Evolutionary conservation across 64 coral and sea anemone species (phyloP).

Genomic region (Dendrophyllia cribrosa): DNA sequence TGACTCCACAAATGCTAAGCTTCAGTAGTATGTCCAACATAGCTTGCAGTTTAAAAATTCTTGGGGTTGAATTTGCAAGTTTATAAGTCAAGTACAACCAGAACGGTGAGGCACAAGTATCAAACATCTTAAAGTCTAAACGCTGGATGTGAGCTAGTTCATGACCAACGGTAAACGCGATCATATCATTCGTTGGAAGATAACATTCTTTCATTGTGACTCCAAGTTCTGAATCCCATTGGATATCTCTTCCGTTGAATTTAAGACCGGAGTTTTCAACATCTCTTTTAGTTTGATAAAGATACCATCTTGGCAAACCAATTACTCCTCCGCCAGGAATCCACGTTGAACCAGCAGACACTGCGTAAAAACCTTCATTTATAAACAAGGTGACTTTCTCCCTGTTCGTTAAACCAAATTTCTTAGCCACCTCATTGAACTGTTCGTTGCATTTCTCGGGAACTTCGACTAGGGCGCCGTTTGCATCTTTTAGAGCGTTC

Average conservation of each 20-base stretch:
- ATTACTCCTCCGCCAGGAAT: slow-evolving; percentile 87
- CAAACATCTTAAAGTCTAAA: slow-evolving; percentile 51
- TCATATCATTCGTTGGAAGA: slow-evolving; percentile 76
- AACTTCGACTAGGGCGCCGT: neutral
- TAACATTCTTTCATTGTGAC: slow-evolving; percentile 55
- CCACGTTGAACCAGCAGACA: slow-evolving; percentile 84
- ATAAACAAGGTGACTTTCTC: slow-evolving; percentile 88
- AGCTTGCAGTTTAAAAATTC: slow-evolving; percentile 36
- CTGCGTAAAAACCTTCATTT: slow-evolving; percentile 63
- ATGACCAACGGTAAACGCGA: slow-evolving; percentile 88
- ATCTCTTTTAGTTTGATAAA: slow-evolving; percentile 79
- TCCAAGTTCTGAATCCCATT: slow-evolving; percentile 86
- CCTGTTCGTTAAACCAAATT: slow-evolving; percentile 41
- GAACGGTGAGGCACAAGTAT: slow-evolving; percentile 41
- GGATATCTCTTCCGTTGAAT: slow-evolving; percentile 66
- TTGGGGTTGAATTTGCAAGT: slow-evolving; percentile 24
- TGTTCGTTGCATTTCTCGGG: slow-evolving; percentile 64
- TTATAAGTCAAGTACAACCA: slow-evolving; percentile 92
- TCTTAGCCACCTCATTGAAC: slow-evolving; percentile 58
- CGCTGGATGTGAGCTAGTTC: slow-evolving; percentile 85
- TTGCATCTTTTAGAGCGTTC: slow-evolving; percentile 37
- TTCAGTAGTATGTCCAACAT: slow-evolving; percentile 46
- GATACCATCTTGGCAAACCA: slow-evolving; percentile 83
- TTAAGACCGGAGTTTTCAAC: slow-evolving; percentile 76
- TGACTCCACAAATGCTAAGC: slow-evolving; percentile 55